Base-by-base conservation (phyloP, 2,888 invertebrate genomes). In the Palloptera scutellata region DNA sequence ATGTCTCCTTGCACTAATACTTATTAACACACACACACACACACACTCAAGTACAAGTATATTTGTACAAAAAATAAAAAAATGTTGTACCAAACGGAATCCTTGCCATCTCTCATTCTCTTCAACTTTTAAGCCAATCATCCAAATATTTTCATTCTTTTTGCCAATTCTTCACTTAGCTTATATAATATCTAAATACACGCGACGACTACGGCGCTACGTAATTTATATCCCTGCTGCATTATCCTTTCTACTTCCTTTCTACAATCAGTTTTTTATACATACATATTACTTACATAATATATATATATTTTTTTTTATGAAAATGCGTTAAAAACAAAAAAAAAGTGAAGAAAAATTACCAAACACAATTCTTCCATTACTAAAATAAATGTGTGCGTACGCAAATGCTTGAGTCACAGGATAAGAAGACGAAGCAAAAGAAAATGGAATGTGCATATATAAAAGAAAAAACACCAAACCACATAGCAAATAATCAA, bases 331-430 rank as follows among this genome's bases (percentile, higher is more conserved):
- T 73, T 74, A 70, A 76, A 75, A 78, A 20, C 48, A 51, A 64
- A 69, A 53, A 65, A 66, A 69, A 70, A 54, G 55, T 43, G 59
- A 68, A 78, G 79, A 79, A 78, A 82, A 82, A 81, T 81, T 78
- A 76, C 78, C 74, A 77, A 82, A 81, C 81, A 81, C 79, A 79
- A 75, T 76, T 81, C 81, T 81, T 81, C 81, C 81, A 81, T 81
- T 81, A 81, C 79, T 77, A 75, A 77, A 81, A 80, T 81, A 79
- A 81, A 79, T 80, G 77, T 78, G 76, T 74, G 75, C 68, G 67
- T 68, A 73, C 69, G 69, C 69, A 73, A 75, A 70, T 71, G 72
- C 66, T 61, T 64, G 58, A 48, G 53, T 48, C 59, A 19, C 43
- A n/a, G 20, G 52, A 43, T 51, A 19, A 63, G 52, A 43, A 45